Evolutionary conservation across 1,140 invertebrate species (phyloP).

Genomic region (Epicauta chinensis): DNA sequence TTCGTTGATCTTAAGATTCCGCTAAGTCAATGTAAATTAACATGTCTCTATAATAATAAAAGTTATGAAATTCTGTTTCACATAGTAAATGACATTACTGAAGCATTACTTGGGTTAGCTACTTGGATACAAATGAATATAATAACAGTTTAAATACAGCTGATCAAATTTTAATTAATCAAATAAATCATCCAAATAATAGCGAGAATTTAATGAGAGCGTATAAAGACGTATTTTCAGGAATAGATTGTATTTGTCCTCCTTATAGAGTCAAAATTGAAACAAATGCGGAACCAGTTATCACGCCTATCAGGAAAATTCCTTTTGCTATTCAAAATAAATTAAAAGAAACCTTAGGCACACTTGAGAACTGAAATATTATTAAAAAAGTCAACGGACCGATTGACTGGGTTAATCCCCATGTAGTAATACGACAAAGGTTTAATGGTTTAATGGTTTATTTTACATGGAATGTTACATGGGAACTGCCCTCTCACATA

Average conservation of each 20-base stretch:
- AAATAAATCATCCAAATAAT: not conserved
- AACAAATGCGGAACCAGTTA: slow-evolving; percentile 20
- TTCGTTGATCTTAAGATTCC: slow-evolving; percentile 14
- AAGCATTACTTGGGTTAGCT: slow-evolving; percentile 7
- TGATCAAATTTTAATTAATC: too few relatives aligned
- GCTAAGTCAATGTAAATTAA: not conserved
- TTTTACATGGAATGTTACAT: too few relatives aligned
- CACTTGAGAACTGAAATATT: slow-evolving; percentile 26
- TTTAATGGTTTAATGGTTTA: too few relatives aligned
- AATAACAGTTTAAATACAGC: not conserved
- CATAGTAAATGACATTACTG: slow-evolving; percentile 1
- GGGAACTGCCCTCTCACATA: too few relatives aligned
- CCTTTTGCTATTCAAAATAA: slow-evolving; percentile 30
- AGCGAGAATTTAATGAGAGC: not conserved
- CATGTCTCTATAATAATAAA: slow-evolving; percentile 6
- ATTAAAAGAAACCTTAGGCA: slow-evolving; percentile 26
- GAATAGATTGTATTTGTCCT: slow-evolving; percentile 11
- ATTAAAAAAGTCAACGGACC: slow-evolving; percentile 34
- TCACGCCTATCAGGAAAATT: slow-evolving; percentile 27
- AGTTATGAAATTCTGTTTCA: slow-evolving; percentile 5
- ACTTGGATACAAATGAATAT: slow-evolving; percentile 7
- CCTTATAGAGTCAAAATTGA: slow-evolving; percentile 10
- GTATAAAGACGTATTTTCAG: slow-evolving; percentile 9
- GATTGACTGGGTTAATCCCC: slow-evolving; percentile 43
- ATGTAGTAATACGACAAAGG: too few relatives aligned